A percentile compares a stretch with the other conserved stretches of the same genome.
Conservation (phyloP, 2,888 invertebrate genomes). For the Ptycholaimellus sp. region DNA sequence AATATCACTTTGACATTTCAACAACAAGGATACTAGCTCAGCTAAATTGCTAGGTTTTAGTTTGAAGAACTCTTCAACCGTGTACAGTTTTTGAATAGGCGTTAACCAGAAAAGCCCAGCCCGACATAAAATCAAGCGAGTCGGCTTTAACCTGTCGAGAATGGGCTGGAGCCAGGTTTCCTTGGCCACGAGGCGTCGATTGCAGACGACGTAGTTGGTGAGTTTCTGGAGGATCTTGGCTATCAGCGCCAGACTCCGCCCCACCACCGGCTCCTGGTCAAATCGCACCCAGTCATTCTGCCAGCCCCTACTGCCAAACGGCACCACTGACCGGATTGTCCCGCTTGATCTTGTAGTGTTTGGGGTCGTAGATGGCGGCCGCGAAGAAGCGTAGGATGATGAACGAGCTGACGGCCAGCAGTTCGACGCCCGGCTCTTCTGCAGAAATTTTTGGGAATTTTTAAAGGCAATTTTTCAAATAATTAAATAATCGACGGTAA, state of each 20-base stretch:
- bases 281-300: constrained; percentile 1
- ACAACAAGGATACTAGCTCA: no score
- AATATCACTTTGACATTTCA: no score
- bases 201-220: constrained; percentile 19
- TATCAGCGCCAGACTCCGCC: constrained; percentile 19
- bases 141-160: no score
- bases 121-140: no score
- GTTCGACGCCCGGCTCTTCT: constrained; percentile 13
- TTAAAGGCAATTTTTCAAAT: no score
- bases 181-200: constrained; percentile 13
- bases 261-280: constrained; percentile 16
- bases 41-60: no score
- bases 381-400: constrained; percentile 24
- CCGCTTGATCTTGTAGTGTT: constrained; percentile 16
- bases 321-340: constrained; percentile 13
- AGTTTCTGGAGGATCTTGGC: constrained; percentile 22
- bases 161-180: no score
- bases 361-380: constrained; percentile 21
- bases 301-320: neutral
- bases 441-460: no score
- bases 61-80: no score
- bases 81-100: no score
- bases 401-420: constrained; percentile 20
- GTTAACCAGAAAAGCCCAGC: no score
- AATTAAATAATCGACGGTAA: no score